Base-by-base conservation (phyloP, 2,888 invertebrate species). In the Nipponacmea schrenckii region DNA sequence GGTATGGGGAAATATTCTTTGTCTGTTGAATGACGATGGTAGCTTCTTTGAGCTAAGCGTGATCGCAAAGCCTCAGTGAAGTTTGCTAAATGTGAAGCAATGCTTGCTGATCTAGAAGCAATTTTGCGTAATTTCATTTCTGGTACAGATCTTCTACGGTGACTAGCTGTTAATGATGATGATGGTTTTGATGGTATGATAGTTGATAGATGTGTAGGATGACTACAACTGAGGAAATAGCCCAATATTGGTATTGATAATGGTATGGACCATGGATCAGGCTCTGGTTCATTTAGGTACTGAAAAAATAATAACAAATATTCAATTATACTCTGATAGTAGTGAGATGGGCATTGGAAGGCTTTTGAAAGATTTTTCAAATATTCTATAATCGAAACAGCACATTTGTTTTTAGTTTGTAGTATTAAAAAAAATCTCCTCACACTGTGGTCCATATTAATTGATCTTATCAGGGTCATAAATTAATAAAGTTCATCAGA, bases 191-290 rank as follows among this genome's bases (percentile, higher is more conserved):
- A 68, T 20, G 64, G 46, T 26, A 72, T 27, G n/a, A 69, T 62
- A 20, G 65, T 67, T 14, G 68, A 67, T 17, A 65, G 63, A 63
- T 75, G 72, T 26, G 79, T 74, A 56, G 75, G 62, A 70, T 82
- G 80, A 50, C 76, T 71, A 75, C 83, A 83, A 70, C 80, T 80
- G 66, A 80, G 75, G 2, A 85, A 72, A 73, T 79, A 84, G 20
- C 83, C 84, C 24, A 83, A 78, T 31, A 85, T 81, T 2, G 85
- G 85, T 24, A 85, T 74, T 0, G 83, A 83, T 71, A 85, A 67
- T 7, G 80, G 76, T 2, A 81, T 75, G 8, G 82, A 78, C 82
- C 83, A 85, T 0, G 83, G 82, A 64, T 84, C 84, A 44, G 85
- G 85, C 69, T 85, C 84, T 46, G 80, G 77, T 17, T 74, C 68